phyloP scores from a whole-genome alignment of 2,113 vertebrate species.

The Silurus meridionalis region DNA sequence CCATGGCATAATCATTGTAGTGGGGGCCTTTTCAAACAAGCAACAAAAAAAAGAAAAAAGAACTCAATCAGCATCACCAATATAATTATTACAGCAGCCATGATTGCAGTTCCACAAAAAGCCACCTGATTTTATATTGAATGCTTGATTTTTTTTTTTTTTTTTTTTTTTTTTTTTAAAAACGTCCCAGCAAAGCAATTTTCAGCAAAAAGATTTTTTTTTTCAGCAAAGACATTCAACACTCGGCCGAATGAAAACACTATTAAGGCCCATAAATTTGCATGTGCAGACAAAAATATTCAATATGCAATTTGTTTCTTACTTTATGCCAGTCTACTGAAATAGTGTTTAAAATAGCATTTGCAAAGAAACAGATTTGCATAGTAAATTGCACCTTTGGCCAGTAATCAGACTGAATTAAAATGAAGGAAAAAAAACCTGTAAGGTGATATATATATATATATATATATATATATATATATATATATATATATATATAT shows the following conservation, averaged over 20 bases:
- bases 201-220: slow-evolving; percentile 1
- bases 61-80: slow-evolving; percentile 19
- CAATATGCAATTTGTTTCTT: slow-evolving; percentile 19
- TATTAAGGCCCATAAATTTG: slow-evolving; percentile 4
- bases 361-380: slow-evolving; percentile 18
- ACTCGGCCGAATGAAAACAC: neutral
- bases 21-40: slow-evolving; percentile 13
- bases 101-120: slow-evolving; percentile 2
- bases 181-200: slow-evolving; percentile 10
- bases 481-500: too few relatives aligned
- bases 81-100: slow-evolving; percentile 32
- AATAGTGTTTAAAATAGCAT: slow-evolving; percentile 20
- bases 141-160: neutral
- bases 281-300: slow-evolving; percentile 26
- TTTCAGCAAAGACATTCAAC: neutral
- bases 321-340: neutral
- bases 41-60: neutral
- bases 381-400: slow-evolving; percentile 17
- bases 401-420: neutral
- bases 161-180: too few relatives aligned
- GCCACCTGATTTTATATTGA: slow-evolving; percentile 19
- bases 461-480: too few relatives aligned
- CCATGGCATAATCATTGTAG: slow-evolving; percentile 11
- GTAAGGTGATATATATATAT: neutral
- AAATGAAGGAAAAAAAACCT: neutral